These are phyloP conservation scores for Latrodectus hesperus DNA, from an alignment of 2,888 invertebrate species.

Conservation along the genomic window DNA sequence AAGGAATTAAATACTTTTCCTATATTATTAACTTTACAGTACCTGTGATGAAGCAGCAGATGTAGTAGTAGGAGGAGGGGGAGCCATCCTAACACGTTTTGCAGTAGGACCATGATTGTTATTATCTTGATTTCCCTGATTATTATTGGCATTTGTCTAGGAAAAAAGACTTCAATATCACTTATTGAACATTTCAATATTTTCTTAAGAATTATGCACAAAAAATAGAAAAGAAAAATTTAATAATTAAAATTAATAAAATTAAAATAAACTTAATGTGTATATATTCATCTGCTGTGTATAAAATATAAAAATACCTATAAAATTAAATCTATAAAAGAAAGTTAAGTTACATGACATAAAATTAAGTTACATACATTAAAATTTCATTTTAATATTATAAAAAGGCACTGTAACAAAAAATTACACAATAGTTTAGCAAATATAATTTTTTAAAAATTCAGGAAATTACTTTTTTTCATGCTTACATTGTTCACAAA, in stretches of 20 bases:
- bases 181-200: too few relatives aligned
- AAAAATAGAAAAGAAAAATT: too few relatives aligned
- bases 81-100: constrained; percentile 68
- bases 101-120: constrained; percentile 73
- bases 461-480: too few relatives aligned
- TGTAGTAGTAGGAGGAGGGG: constrained; percentile 68
- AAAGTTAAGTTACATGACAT: too few relatives aligned
- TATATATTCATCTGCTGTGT: background rate
- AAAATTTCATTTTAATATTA: too few relatives aligned
- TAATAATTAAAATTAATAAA: background rate
- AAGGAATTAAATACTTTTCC: background rate
- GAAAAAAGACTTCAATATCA: background rate
- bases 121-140: constrained; percentile 71
- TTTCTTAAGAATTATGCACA: too few relatives aligned
- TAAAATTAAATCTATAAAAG: background rate
- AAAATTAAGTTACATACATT: too few relatives aligned
- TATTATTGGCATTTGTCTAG: constrained; percentile 69
- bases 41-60: constrained; percentile 59
- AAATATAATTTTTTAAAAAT: too few relatives aligned
- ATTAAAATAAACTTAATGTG: background rate
- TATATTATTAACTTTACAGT: background rate
- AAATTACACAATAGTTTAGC: too few relatives aligned
- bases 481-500: too few relatives aligned
- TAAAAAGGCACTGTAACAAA: too few relatives aligned
- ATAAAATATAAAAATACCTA: background rate